Base-by-base conservation (phyloP, 2,888 invertebrate species). In the Drosophila gaucha region DNA sequence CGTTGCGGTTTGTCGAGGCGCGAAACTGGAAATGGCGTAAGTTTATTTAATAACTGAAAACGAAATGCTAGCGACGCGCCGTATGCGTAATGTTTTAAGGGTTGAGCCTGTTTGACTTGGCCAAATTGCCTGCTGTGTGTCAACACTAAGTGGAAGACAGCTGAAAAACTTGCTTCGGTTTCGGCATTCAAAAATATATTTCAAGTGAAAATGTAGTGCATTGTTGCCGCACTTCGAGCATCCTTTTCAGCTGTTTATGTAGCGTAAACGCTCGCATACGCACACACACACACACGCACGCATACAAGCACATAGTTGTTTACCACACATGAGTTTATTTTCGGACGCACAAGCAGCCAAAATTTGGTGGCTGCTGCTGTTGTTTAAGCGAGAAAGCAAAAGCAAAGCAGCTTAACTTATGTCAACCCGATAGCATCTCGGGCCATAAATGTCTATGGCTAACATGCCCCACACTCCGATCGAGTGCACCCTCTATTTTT, bases 71-170 rank as follows among this genome's bases (percentile, higher is more conserved):
- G 28, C 41, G 44, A 58, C 68, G 65, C 51, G 64, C 36, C 77
- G 73, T 69, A 79, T 73, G 77, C 66, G 85, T 64, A 77, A 74
- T 87, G 65, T 70, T 74, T 39, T 58, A 59, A 78, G 77, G 85
- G 14, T 31, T 14, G 14, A 31, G 80, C 83, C 86, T 89, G 89
- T 87, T 89, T 89, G 88, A 89, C 84, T 87, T 86, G 85, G 78
- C 86, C 76, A 86, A 90, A 90, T 90, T 89, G 90, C 86, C 85
- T 85, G 77, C 89, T 89, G 86, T 90, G 86, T 90, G 90, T 90
- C 90, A 90, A 90, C 90, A 90, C 86, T 76, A 88, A 90, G 90
- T 90, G 80, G 83, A 74, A 84, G 78, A 76, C 55, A 62, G 57
- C 58, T 57, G 39, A 54, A 74, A 80, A 83, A 70, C 64, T 85